Conservation (phyloP, 2,113 vertebrate genomes). For the Chaetodon trifascialis region DNA sequence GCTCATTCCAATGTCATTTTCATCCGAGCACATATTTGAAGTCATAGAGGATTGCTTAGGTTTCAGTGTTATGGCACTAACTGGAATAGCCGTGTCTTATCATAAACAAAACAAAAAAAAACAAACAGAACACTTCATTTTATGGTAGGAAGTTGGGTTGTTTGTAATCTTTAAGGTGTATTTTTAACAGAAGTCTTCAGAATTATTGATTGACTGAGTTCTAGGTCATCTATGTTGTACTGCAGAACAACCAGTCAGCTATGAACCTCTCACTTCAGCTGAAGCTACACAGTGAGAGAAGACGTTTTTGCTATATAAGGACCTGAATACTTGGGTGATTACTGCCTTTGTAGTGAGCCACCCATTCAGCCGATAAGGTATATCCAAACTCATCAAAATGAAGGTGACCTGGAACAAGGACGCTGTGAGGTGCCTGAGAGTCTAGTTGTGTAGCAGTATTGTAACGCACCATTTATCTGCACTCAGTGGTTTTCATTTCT, state of each 20-base stretch:
- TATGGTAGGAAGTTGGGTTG: background rate
- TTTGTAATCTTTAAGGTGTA: background rate
- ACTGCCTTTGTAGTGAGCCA: slow-evolving; percentile 18
- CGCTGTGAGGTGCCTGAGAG: slow-evolving; percentile 33
- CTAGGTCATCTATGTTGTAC: background rate
- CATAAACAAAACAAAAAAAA: background rate
- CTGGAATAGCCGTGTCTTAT: background rate
- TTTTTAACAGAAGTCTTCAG: background rate
- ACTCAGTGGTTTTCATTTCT: slow-evolving; percentile 61
- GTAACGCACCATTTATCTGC: slow-evolving; percentile 39
- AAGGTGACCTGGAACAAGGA: slow-evolving; percentile 40
- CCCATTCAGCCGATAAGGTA: background rate
- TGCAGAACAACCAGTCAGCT: background rate
- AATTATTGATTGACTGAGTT: background rate
- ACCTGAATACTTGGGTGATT: background rate
- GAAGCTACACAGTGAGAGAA: background rate
- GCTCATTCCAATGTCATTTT: slow-evolving; percentile 37
- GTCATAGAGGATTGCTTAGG: background rate
- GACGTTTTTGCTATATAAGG: background rate
- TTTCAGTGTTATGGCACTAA: background rate
- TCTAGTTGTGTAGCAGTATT: slow-evolving; percentile 32
- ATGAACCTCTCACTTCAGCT: background rate
- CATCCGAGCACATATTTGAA: slow-evolving; percentile 17
- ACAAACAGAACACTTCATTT: slow-evolving; percentile 2
- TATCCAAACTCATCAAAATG: slow-evolving; percentile 8